Evolutionary conservation across 53 echinoderm and acorn worm genomes (phyloP).

Genomic region (Mesocentrotus franciscanus): DNA sequence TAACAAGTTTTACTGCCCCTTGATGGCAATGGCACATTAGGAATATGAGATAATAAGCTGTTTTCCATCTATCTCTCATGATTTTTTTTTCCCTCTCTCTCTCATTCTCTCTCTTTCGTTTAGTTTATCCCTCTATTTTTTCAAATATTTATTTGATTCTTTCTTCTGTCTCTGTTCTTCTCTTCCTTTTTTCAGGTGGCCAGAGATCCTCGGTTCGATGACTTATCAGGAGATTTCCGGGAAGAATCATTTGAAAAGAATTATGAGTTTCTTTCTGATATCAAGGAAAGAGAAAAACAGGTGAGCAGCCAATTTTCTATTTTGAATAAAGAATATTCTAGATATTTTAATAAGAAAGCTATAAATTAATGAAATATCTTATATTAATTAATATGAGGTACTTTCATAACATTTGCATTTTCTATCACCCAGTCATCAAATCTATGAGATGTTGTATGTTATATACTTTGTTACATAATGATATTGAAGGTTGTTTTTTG

Average conservation of each 20-base stretch:
- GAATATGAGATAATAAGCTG: background rate
- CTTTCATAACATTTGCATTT: no score
- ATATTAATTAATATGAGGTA: no score
- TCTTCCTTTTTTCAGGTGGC: constrained; percentile 63
- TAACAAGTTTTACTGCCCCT: no score
- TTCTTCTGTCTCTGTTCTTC: background rate
- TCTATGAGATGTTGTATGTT: no score
- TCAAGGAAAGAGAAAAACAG: constrained; percentile 80
- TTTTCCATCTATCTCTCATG: background rate
- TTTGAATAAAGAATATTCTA: background rate
- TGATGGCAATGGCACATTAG: no score
- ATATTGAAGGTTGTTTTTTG: no score
- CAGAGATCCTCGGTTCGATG: constrained; percentile 97
- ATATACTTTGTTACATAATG: no score
- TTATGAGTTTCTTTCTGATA: constrained; percentile 82
- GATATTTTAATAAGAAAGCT: background rate
- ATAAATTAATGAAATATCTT: no score
- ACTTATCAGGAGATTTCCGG: constrained; percentile 84
- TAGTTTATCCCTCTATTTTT: background rate
- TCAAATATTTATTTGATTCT: background rate
- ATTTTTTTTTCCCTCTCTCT: background rate
- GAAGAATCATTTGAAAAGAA: constrained; percentile 85
- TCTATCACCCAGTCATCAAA: no score
- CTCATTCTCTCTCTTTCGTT: background rate
- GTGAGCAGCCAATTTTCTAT: constrained; percentile 54